Base-by-base conservation (phyloP, 2,888 invertebrate species). In the Teleogryllus oceanicus region DNA sequence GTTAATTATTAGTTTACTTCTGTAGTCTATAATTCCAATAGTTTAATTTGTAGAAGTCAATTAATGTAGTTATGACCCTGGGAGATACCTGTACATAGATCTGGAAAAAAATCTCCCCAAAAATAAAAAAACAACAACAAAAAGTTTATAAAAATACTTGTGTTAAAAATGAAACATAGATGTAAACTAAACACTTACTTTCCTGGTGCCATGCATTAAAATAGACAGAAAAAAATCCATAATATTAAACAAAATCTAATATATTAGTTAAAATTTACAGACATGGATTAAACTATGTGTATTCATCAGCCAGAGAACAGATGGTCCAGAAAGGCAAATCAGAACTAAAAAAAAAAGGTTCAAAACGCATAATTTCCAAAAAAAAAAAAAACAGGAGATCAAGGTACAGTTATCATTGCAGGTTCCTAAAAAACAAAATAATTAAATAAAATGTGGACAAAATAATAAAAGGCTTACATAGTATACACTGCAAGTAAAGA, bases 341-440 rank as follows among this genome's bases (percentile, higher is more conserved):
- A 50, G 78, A 50, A 50, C 50, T 50, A 78, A 77, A 49, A 21
- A 78, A 77, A 49, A 51, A 78, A 50, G n/a, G n/a, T n/a, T n/a
- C n/a, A n/a, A n/a, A n/a, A n/a, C n/a, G n/a, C n/a, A n/a, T n/a
- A n/a, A n/a, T n/a, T n/a, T n/a, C n/a, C n/a, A n/a, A n/a, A 49
- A 20, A 50, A 77, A 78, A 78, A 78, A 50, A 21, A 51, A 50
- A 76, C 76, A 76, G 76, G 50, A 76, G 50, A 75, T 49, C 24
- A 76, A 76, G 50, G 76, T 50, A 76, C 76, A 76, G 11, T 20
- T 49, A 76, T 49, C 37, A 37, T 37, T 37, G 62, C 62, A 62
- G 62, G 62, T 18, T n/a, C 62, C 62, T 62, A 62, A n/a, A 62
- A 62, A 62, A 78, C 49, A 50, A 51, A 80, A 80, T 76, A 78